Conservation (phyloP, 2,797 vertebrate genomes). For the Tapirus indicus region DNA sequence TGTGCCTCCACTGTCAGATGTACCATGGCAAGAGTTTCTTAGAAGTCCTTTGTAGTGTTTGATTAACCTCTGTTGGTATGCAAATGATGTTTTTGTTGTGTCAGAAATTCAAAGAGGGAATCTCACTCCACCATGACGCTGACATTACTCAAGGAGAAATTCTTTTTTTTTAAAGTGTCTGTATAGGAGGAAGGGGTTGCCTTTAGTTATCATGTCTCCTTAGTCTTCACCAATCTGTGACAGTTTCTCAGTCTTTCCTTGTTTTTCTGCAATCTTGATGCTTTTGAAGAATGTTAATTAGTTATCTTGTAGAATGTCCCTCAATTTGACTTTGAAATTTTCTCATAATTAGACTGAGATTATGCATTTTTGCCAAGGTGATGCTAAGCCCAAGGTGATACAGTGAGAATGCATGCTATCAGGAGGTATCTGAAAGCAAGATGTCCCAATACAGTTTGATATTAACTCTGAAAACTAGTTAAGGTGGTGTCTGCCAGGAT, state of each 20-base stretch:
- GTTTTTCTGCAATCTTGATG: not conserved
- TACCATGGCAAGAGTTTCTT: too few relatives aligned
- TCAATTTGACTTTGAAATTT: not conserved
- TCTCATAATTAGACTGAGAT: not conserved
- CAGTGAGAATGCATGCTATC: not conserved
- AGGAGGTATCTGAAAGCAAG: not conserved
- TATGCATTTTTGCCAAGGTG: constrained; percentile 28
- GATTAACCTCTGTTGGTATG: too few relatives aligned
- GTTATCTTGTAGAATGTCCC: not conserved
- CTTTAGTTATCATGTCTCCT: not conserved
- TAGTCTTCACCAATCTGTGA: not conserved
- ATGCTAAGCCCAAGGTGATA: not conserved
- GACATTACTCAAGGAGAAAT: not conserved
- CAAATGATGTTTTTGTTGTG: too few relatives aligned
- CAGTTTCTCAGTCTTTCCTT: not conserved
- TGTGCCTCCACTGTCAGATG: too few relatives aligned
- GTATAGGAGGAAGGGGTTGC: not conserved
- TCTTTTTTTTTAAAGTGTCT: not conserved
- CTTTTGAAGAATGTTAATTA: not conserved
- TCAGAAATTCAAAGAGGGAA: too few relatives aligned
- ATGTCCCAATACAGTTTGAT: not conserved
- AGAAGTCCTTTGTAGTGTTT: too few relatives aligned
- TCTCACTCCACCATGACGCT: too few relatives aligned
- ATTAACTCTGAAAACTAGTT: not conserved
- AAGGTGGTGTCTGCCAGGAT: not conserved